phyloP scores from a whole-genome alignment of 2,113 vertebrate species.

The Sorex fumeus region DNA sequence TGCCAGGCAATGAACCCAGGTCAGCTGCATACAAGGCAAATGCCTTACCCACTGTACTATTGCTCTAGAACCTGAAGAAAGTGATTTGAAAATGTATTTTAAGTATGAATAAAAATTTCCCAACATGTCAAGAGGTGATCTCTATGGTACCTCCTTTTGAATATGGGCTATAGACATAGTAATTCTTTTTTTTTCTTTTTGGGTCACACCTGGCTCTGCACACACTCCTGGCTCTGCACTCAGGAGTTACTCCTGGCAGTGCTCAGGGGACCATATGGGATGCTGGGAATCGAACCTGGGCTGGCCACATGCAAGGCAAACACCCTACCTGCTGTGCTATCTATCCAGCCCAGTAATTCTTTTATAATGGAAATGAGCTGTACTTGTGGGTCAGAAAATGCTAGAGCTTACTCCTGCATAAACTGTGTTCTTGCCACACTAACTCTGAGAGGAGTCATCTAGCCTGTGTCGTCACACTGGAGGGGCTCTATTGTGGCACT shows the following conservation, averaged over 20 bases:
- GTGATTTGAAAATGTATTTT: constrained; percentile 16
- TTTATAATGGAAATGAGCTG: background rate
- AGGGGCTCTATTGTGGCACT: background rate
- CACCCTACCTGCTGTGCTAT: too few species aligned
- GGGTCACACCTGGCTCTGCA: too few species aligned
- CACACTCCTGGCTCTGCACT: too few species aligned
- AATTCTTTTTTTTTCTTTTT: too few species aligned
- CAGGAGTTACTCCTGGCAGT: too few species aligned
- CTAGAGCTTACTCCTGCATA: background rate
- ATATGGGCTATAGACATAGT: background rate
- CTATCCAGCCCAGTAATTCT: too few species aligned
- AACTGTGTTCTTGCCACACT: background rate
- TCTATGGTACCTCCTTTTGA: constrained; percentile 14
- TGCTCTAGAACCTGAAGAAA: background rate
- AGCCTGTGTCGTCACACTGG: background rate
- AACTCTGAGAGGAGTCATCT: background rate
- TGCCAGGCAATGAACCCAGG: too few species aligned
- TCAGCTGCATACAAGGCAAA: too few species aligned
- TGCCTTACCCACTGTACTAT: background rate
- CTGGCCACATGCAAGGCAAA: too few species aligned
- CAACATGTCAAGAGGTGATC: background rate
- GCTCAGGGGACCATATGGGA: too few species aligned
- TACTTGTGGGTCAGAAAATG: background rate
- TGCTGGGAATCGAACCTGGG: too few species aligned
- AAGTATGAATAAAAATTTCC: background rate